A percentile compares a stretch with the other conserved stretches of the same genome.
Evolutionary conservation across 2,888 invertebrate species (phyloP).

Genomic region (Crepidodera aurea): DNA sequence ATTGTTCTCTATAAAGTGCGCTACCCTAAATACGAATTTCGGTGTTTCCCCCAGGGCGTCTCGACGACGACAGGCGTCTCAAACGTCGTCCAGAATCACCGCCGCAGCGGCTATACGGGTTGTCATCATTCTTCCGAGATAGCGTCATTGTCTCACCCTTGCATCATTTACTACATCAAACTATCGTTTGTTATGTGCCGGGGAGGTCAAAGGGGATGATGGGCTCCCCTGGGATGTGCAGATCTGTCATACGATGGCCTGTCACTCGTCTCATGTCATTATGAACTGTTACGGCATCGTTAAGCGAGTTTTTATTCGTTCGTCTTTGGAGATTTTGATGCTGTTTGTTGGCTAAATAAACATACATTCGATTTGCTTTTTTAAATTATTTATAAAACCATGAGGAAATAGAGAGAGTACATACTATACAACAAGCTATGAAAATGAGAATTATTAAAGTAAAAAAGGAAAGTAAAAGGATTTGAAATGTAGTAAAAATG

Average conservation of each 20-base stretch:
- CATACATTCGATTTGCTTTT: too few species aligned
- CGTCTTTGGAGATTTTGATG: too few species aligned
- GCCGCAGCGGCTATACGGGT: slow-evolving; percentile 49
- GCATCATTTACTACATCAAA: slow-evolving; percentile 62
- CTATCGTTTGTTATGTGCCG: slow-evolving; percentile 59
- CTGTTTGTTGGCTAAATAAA: too few species aligned
- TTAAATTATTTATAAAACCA: too few species aligned
- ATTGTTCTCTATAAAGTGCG: too few species aligned
- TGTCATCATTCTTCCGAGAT: slow-evolving; percentile 61
- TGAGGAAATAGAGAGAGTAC: too few species aligned
- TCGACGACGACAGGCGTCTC: slow-evolving; percentile 7
- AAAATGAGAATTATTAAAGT: too few species aligned
- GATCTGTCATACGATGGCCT: slow-evolving; percentile 15
- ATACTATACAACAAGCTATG: too few species aligned
- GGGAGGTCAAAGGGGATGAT: slow-evolving; percentile 34
- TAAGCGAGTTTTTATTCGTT: neutral
- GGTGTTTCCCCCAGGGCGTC: neutral
- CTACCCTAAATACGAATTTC: neutral
- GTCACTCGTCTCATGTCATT: neutral
- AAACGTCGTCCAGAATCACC: slow-evolving; percentile 45
- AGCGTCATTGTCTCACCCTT: slow-evolving; percentile 62
- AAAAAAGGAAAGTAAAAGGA: too few species aligned
- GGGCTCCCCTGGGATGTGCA: neutral
- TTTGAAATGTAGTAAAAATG: too few species aligned
- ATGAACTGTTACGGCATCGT: neutral